These are phyloP conservation scores for Tetramorium bicarinatum DNA, from an alignment of 2,888 invertebrate genomes.

Conservation along the genomic window DNA sequence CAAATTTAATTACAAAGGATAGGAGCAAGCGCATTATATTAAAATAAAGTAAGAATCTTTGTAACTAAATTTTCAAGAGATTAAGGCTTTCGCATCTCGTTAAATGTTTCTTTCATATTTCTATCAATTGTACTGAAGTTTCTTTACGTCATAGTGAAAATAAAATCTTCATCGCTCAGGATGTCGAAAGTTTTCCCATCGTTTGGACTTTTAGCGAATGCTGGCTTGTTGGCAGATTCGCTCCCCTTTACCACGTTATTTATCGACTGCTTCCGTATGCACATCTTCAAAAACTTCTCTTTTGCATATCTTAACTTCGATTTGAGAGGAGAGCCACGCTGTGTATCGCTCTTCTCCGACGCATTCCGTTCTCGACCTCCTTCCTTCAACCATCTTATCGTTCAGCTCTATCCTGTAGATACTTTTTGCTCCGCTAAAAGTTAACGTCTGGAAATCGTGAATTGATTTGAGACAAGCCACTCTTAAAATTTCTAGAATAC, in stretches of 20 bases:
- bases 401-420: constrained; percentile 34
- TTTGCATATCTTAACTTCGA: constrained; percentile 62
- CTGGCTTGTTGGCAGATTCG: constrained; percentile 19
- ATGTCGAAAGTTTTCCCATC: constrained; percentile 26
- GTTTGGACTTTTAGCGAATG: constrained; percentile 32
- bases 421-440: constrained; percentile 35
- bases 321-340: constrained; percentile 41
- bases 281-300: constrained; percentile 50
- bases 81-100: background rate
- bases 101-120: constrained; percentile 19
- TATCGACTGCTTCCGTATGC: constrained; percentile 52
- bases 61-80: background rate
- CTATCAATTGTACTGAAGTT: background rate
- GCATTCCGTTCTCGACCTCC: constrained; percentile 47
- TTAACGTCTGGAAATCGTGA: constrained; percentile 54
- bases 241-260: constrained; percentile 49
- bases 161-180: constrained; percentile 18
- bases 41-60: background rate
- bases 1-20: background rate
- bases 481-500: constrained; percentile 36
- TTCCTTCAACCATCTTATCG: constrained; percentile 52
- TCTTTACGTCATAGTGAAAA: background rate
- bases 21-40: background rate
- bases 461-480: constrained; percentile 62
- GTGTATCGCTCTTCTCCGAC: constrained; percentile 38